Conservation (phyloP, 2,113 vertebrate genomes). For the Vidua chalybeata region DNA sequence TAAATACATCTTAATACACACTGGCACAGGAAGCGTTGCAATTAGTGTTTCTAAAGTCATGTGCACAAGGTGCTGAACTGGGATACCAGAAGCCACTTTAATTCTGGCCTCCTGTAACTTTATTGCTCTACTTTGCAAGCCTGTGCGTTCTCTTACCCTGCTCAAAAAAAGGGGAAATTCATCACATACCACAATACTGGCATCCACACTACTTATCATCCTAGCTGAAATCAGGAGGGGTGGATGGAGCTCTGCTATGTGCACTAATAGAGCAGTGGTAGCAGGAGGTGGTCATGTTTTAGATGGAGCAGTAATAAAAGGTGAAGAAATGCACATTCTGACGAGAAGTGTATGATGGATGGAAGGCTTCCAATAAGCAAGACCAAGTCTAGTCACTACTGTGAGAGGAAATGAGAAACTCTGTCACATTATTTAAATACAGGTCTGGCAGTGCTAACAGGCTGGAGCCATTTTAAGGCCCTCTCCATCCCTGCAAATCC, state of each 20-base stretch:
- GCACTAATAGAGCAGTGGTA: neutral
- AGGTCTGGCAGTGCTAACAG: neutral
- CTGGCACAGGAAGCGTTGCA: neutral
- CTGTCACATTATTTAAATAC: neutral
- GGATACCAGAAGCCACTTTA: neutral
- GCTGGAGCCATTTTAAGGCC: neutral
- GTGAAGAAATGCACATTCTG: neutral
- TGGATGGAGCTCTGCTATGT: neutral
- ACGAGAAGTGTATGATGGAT: neutral
- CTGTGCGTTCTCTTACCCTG: neutral
- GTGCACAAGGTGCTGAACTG: neutral
- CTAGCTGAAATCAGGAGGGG: neutral
- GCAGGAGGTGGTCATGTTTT: neutral
- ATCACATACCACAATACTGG: neutral
- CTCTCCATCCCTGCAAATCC: fast-evolving
- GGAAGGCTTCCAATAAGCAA: neutral
- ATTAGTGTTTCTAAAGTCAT: neutral
- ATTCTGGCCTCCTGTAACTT: neutral
- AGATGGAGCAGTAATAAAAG: neutral
- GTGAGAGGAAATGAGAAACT: neutral
- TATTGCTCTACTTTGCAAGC: neutral
- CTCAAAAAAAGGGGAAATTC: neutral
- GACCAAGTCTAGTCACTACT: neutral
- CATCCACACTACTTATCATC: neutral
- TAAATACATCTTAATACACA: neutral